These are phyloP conservation scores for Zenarchopterus dispar DNA, from an alignment of 2,797 vertebrate species.

Conservation along the genomic window DNA sequence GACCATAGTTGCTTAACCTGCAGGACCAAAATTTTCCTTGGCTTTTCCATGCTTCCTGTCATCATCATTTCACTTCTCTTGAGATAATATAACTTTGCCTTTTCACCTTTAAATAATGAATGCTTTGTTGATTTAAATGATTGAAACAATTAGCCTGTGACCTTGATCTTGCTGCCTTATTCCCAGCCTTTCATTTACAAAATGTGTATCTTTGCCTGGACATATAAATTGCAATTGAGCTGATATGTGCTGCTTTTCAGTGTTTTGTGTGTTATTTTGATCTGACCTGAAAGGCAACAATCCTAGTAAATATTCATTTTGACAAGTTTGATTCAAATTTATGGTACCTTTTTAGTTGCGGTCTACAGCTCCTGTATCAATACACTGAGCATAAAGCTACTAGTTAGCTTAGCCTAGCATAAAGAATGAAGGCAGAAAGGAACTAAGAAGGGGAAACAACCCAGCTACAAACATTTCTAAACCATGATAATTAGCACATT, in stretches of 20 bases:
- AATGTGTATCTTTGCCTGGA: slow-evolving; percentile 42
- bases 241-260: slow-evolving; percentile 37
- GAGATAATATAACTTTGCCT: slow-evolving; percentile 57
- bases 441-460: too few species aligned
- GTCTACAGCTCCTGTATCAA: neutral
- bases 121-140: slow-evolving; percentile 59
- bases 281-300: slow-evolving; percentile 13
- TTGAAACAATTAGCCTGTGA: slow-evolving; percentile 69
- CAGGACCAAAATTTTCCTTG: slow-evolving; percentile 71
- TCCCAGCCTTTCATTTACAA: slow-evolving; percentile 69
- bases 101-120: slow-evolving; percentile 64
- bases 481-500: too few species aligned
- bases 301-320: slow-evolving; percentile 3
- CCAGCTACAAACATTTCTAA: too few species aligned
- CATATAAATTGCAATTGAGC: slow-evolving; percentile 41
- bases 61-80: slow-evolving; percentile 39
- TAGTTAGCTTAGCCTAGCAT: too few species aligned
- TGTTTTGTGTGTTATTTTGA: slow-evolving; percentile 4
- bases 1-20: slow-evolving; percentile 59
- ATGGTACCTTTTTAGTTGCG: slow-evolving; percentile 3
- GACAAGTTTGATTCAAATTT: neutral
- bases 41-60: slow-evolving; percentile 51
- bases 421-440: too few species aligned
- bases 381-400: too few species aligned
- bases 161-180: slow-evolving; percentile 82